phyloP scores from a whole-genome alignment of 1,140 invertebrate genomes.

The Wiebesia pumilae region DNA sequence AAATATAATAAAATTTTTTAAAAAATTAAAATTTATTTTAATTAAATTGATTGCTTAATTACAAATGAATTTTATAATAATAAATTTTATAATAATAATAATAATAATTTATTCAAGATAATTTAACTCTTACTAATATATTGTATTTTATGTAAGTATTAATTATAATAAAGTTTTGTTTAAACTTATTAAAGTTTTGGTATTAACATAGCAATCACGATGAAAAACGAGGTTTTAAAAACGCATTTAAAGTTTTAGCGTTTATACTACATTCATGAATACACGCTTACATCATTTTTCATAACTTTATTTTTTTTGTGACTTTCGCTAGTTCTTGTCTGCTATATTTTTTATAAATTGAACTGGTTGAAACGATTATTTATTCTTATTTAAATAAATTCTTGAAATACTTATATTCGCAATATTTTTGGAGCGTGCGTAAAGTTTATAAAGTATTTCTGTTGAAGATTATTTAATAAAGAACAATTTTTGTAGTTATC shows the following conservation, averaged over 20 bases:
- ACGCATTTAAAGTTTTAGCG: background rate
- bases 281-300: background rate
- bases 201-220: background rate
- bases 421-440: too few species aligned
- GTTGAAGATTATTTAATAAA: background rate
- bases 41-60: too few species aligned
- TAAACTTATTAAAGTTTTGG: background rate
- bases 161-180: background rate
- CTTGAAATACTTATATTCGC: too few species aligned
- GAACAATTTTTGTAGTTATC: too few species aligned
- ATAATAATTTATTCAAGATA: background rate
- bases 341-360: background rate
- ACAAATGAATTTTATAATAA: too few species aligned
- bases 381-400: too few species aligned
- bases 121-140: background rate
- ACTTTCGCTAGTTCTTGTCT: background rate
- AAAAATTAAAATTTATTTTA: too few species aligned
- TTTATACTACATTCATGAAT: background rate
- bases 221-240: background rate
- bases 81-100: too few species aligned
- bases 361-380: background rate
- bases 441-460: background rate
- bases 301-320: conserved; percentile 18
- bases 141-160: background rate
- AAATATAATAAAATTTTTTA: background rate